A percentile compares a stretch with the other conserved stretches of the same genome.
These are phyloP conservation scores for Chlamydotis undulata DNA, from an alignment of 2,113 vertebrate genomes.

Conservation along the genomic window DNA sequence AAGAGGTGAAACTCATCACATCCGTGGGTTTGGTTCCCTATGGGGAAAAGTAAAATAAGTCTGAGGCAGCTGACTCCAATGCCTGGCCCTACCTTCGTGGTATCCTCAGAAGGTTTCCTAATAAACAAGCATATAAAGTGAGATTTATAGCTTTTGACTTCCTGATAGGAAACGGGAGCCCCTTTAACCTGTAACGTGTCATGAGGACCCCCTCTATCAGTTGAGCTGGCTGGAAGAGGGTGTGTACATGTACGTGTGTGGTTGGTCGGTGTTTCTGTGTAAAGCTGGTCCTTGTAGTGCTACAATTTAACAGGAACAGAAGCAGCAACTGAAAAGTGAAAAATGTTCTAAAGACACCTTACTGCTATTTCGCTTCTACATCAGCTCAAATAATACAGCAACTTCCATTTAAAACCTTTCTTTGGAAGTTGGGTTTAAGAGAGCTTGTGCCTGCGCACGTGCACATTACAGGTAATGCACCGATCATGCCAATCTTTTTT, in stretches of 20 bases:
- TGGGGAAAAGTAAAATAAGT: not conserved
- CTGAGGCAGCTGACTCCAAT: not conserved
- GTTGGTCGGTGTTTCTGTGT: not conserved
- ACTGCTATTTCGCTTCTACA: not conserved
- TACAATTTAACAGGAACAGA: not conserved
- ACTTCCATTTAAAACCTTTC: not conserved
- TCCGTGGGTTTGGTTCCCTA: not conserved
- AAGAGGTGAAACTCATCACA: not conserved
- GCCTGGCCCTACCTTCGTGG: slow-evolving; percentile 6
- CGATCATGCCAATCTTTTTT: not conserved
- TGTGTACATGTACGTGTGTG: not conserved
- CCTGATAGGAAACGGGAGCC: slow-evolving; percentile 63
- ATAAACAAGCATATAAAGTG: slow-evolving; percentile 65
- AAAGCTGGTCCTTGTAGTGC: not conserved
- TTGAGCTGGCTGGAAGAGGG: not conserved
- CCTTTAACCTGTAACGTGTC: slow-evolving; percentile 38
- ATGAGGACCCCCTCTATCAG: not conserved
- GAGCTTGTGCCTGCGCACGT: not conserved
- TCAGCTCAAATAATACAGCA: not conserved
- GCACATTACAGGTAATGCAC: fast-evolving
- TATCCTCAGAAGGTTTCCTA: slow-evolving; percentile 36
- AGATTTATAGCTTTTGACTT: slow-evolving; percentile 63
- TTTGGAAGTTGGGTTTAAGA: not conserved
- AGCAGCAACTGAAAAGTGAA: not conserved
- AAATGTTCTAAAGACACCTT: not conserved